These are phyloP conservation scores for Maconellicoccus hirsutus DNA, from an alignment of 1,140 invertebrate species.

Conservation along the genomic window DNA sequence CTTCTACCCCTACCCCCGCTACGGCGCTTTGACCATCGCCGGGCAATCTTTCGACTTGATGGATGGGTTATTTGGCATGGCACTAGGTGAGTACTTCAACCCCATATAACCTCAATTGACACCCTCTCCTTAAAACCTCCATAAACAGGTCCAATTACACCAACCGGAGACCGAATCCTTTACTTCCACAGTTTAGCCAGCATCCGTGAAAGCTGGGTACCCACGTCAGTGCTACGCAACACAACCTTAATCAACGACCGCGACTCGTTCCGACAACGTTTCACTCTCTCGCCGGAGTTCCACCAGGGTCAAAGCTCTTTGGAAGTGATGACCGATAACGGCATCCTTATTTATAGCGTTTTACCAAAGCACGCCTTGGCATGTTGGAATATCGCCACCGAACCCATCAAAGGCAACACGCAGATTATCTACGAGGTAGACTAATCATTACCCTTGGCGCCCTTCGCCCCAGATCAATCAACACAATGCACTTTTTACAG, in stretches of 20 bases:
- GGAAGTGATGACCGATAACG: slow-evolving; percentile 33
- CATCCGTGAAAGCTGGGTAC: slow-evolving; percentile 52
- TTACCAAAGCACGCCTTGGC: slow-evolving; percentile 33
- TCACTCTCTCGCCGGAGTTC: slow-evolving; percentile 26
- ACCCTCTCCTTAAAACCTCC: not conserved
- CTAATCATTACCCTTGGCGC: not conserved
- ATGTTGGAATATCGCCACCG: slow-evolving; percentile 34
- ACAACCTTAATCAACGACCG: slow-evolving; percentile 25
- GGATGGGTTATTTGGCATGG: slow-evolving; percentile 59
- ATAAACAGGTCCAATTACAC: slow-evolving; percentile 33
- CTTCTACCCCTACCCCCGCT: slow-evolving; percentile 55
- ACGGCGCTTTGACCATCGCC: slow-evolving; percentile 52
- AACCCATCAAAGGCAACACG: slow-evolving; percentile 26
- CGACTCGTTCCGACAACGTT: slow-evolving; percentile 26
- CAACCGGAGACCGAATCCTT: slow-evolving; percentile 44
- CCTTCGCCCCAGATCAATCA: too few relatives aligned
- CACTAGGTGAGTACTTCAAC: slow-evolving; percentile 40
- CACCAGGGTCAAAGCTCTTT: slow-evolving; percentile 32
- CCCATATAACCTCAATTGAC: not conserved
- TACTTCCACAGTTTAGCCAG: slow-evolving; percentile 66
- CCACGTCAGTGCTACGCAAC: slow-evolving; percentile 43
- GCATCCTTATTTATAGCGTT: slow-evolving; percentile 33
- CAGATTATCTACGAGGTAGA: slow-evolving; percentile 28
- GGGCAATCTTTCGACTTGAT: slow-evolving; percentile 56
- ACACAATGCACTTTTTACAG: slow-evolving; percentile 25